Evolutionary conservation across 2,888 invertebrate genomes (phyloP), one percentile per base, ranked within the genome.

Genomic region (Euzophera pinguis): DNA sequence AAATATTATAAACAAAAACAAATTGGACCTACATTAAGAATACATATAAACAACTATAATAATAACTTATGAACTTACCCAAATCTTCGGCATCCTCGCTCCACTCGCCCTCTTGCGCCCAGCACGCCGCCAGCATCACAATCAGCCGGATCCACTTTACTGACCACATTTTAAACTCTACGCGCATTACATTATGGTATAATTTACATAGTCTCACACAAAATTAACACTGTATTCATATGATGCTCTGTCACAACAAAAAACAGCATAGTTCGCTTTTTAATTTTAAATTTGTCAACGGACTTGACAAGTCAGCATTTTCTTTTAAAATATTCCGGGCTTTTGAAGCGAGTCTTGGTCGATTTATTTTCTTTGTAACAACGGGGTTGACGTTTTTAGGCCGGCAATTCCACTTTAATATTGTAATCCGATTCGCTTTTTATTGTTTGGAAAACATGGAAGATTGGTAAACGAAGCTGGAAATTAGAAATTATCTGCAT

Each of bases 101-200:
- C 90, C 90, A 90, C 65, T 90, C 90, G 17, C 88, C 88, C 53
- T 90, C 89, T 63, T 90, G 88, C 43, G 89, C 89, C 79, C 86
- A 86, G 71, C 86, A 84, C 14, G 83, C 86, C 27, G 85, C 83
- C 60, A 89, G 74, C 78, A 88, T 78, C 72, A 90, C 77, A 57
- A 87, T 53, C 65, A 89, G 60, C 65, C 75, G 76, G 54, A 84
- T 63, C 83, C 86, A 86, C 82, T 84, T 84, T 62, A 87, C 84
- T 56, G 81, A 78, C 64, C 83, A 84, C 89, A 88, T 88, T 66
- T 62, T 78, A 57, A 66, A 59, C 45, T 55, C 8, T 38, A 61
- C 60, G 64, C 63, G 51, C 54, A 61, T 79, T 73, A 79, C 78
- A 75, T 78, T 61, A 69, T 75, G 69, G 63, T 63, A 61, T 58